Conservation (phyloP, 2,797 vertebrate species). For the Loris lydekkerianus region DNA sequence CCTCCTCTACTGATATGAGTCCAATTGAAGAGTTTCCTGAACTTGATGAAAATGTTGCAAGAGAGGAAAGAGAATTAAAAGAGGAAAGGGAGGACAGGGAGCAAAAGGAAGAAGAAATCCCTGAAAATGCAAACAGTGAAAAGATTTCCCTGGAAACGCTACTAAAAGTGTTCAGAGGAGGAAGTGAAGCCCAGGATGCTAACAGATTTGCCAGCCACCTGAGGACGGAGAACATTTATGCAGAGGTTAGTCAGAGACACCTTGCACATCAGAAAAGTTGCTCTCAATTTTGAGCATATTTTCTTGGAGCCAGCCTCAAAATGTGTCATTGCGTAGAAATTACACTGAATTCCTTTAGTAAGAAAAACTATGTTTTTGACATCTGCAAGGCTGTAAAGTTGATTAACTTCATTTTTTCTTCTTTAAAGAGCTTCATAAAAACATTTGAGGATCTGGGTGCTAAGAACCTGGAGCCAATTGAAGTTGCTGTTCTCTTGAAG, state of each 20-base stretch:
- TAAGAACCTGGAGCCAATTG: constrained; percentile 87
- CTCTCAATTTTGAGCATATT: background rate
- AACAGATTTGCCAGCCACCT: constrained; percentile 81
- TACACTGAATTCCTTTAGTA: background rate
- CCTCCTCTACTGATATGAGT: background rate
- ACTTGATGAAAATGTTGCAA: constrained; percentile 53
- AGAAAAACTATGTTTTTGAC: background rate
- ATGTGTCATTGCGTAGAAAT: background rate
- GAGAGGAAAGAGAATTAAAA: constrained; percentile 60
- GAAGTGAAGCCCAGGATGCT: constrained; percentile 79
- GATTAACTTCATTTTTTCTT: constrained; percentile 12
- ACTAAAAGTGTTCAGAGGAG: constrained; percentile 89
- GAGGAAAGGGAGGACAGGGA: constrained; percentile 54
- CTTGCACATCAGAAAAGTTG: background rate
- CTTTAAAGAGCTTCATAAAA: constrained; percentile 89
- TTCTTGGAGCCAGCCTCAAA: constrained; percentile 14
- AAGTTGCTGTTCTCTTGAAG: constrained; percentile 90
- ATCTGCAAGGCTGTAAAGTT: constrained; percentile 37
- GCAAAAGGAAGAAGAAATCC: constrained; percentile 72
- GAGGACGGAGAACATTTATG: constrained; percentile 84
- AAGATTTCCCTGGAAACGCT: constrained; percentile 91
- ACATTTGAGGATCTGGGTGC: constrained; percentile 91
- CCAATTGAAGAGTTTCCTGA: constrained; percentile 35
- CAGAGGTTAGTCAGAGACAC: constrained; percentile 89
- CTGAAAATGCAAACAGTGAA: constrained; percentile 78